A percentile compares a stretch with the other conserved stretches of the same genome.
These are phyloP conservation scores for Hymenochirus boettgeri DNA, from an alignment of 2,113 vertebrate genomes.

Conservation along the genomic window DNA sequence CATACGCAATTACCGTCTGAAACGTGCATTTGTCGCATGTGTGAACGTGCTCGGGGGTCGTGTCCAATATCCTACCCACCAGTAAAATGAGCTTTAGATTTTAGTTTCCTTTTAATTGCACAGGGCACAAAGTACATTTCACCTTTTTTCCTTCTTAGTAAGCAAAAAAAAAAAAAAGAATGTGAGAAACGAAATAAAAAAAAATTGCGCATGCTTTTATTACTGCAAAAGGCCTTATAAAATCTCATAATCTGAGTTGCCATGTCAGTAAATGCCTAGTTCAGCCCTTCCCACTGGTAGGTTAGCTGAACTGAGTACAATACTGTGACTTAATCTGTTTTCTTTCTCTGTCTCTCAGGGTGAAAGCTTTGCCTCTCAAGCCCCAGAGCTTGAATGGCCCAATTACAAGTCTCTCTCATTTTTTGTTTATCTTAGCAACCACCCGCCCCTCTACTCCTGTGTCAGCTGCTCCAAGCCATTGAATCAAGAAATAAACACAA, in stretches of 20 bases:
- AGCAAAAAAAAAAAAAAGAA: constrained; percentile 48
- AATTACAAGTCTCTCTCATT: constrained; percentile 48
- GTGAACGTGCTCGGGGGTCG: too few species aligned
- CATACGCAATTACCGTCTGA: too few species aligned
- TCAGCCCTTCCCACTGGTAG: not conserved
- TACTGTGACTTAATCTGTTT: constrained; percentile 40
- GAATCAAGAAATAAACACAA: constrained; percentile 38
- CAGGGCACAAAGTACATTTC: constrained; percentile 42
- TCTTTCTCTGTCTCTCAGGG: constrained; percentile 40
- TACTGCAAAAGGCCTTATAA: not conserved
- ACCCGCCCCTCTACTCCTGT: constrained; percentile 11
- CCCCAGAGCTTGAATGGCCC: constrained; percentile 36
- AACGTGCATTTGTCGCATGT: too few species aligned
- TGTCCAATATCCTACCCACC: too few species aligned
- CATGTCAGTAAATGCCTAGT: not conserved
- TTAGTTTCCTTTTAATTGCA: too few species aligned
- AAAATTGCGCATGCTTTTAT: too few species aligned
- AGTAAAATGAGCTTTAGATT: too few species aligned
- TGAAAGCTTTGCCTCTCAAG: constrained; percentile 43
- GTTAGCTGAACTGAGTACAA: constrained; percentile 19
- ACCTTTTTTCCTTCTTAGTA: constrained; percentile 39
- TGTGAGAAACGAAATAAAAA: too few species aligned
- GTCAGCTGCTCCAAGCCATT: constrained; percentile 30
- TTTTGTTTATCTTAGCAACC: constrained; percentile 67
- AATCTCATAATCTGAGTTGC: not conserved